Percentiles rank a stretch among this genome's conserved stretches.
Conservation (phyloP, 2,888 invertebrate species). For the Cerastis leucographa region DNA sequence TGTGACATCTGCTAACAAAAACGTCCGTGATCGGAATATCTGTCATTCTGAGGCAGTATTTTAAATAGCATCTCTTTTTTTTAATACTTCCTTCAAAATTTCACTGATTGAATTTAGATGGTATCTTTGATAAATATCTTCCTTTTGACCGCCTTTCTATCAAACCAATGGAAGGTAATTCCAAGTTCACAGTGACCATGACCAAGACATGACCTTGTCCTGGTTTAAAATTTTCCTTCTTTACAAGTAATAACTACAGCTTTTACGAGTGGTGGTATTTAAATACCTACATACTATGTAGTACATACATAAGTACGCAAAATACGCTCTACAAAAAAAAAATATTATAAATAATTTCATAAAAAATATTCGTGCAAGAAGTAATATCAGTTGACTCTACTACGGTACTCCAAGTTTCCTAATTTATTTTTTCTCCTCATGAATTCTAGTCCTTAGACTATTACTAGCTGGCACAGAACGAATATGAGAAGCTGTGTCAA, state of each 20-base stretch:
- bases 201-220: neutral
- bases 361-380: too few relatives aligned
- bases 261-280: too few relatives aligned
- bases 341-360: too few relatives aligned
- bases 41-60: neutral
- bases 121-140: neutral
- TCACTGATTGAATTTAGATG: neutral
- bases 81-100: neutral
- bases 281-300: too few relatives aligned
- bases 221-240: constrained; percentile 1
- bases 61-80: neutral
- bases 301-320: too few relatives aligned
- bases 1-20: neutral
- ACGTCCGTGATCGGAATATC: neutral
- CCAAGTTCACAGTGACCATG: neutral
- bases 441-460: too few relatives aligned
- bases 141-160: neutral
- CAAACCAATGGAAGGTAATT: neutral
- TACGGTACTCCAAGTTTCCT: too few relatives aligned
- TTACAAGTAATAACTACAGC: neutral
- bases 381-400: too few relatives aligned
- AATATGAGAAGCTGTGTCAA: too few relatives aligned
- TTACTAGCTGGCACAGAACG: too few relatives aligned
- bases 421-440: too few relatives aligned
- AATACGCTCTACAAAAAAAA: too few relatives aligned